These are phyloP conservation scores for Salticus scenicus DNA, from an alignment of 2,888 invertebrate genomes.

Conservation along the genomic window DNA sequence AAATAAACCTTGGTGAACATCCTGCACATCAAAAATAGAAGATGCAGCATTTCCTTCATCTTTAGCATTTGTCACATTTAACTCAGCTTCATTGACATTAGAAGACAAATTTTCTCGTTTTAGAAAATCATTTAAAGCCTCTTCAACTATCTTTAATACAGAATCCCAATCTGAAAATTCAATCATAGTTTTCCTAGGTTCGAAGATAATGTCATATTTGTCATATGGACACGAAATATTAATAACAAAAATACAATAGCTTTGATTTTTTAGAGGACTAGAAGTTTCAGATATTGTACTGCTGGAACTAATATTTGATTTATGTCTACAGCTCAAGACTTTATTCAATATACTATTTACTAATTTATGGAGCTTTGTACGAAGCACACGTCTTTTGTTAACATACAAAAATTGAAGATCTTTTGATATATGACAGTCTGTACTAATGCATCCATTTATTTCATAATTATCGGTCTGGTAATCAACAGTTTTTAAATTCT, in stretches of 20 bases:
- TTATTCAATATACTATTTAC: slow-evolving; percentile 76
- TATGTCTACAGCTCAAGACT: slow-evolving; percentile 72
- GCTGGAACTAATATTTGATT: background rate
- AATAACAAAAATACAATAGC: slow-evolving; percentile 77
- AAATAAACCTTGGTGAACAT: slow-evolving; percentile 50
- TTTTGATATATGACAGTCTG: slow-evolving; percentile 77
- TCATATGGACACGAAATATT: slow-evolving; percentile 79
- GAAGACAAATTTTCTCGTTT: slow-evolving; percentile 18
- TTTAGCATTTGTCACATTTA: background rate
- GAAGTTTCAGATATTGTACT: background rate
- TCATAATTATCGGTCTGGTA: slow-evolving; percentile 77
- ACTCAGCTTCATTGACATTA: background rate
- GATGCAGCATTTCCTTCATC: background rate
- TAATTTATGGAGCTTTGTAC: slow-evolving; percentile 78
- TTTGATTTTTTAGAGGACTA: slow-evolving; percentile 41
- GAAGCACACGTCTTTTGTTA: slow-evolving; percentile 80
- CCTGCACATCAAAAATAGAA: slow-evolving; percentile 32
- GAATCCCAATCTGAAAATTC: slow-evolving; percentile 79
- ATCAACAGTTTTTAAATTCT: slow-evolving; percentile 76
- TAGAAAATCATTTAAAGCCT: slow-evolving; percentile 72
- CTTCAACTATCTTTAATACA: slow-evolving; percentile 77
- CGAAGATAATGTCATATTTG: slow-evolving; percentile 78
- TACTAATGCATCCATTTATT: slow-evolving; percentile 80
- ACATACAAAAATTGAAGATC: slow-evolving; percentile 81
- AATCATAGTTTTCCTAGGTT: slow-evolving; percentile 78